phyloP scores from a whole-genome alignment of 2,888 invertebrate species.

The Sacculina carcini region DNA sequence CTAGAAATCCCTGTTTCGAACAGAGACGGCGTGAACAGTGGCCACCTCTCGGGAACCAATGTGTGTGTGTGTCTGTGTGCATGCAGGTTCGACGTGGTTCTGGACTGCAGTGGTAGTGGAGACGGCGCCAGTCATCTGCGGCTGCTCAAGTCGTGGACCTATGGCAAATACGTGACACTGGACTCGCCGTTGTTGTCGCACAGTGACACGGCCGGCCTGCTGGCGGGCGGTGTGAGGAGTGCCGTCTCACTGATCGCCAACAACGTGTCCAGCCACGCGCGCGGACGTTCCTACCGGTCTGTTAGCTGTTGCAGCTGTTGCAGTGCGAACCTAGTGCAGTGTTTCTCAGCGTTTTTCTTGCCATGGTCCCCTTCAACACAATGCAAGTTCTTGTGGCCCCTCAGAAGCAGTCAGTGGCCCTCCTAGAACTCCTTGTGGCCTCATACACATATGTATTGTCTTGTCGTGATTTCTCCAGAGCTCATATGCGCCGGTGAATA shows the following conservation, averaged over 20 bases:
- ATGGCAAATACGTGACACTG: slow-evolving; percentile 46
- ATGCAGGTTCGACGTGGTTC: slow-evolving; percentile 45
- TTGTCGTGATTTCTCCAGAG: too few relatives aligned
- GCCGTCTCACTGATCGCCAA: slow-evolving; percentile 26
- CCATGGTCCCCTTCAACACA: too few relatives aligned
- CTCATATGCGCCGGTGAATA: too few relatives aligned
- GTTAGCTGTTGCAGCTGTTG: too few relatives aligned
- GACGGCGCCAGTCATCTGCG: slow-evolving; percentile 20
- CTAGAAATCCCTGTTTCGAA: too few relatives aligned
- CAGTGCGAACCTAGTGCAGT: too few relatives aligned
- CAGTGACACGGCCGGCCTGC: slow-evolving; percentile 44
- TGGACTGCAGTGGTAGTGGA: slow-evolving; percentile 52
- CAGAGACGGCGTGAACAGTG: neutral
- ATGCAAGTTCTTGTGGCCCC: too few relatives aligned
- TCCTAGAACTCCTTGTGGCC: too few relatives aligned
- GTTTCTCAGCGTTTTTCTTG: too few relatives aligned
- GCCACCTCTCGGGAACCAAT: too few relatives aligned
- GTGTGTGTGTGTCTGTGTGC: neutral
- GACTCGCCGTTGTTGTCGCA: slow-evolving; percentile 52
- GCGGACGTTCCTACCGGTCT: neutral
- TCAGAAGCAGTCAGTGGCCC: too few relatives aligned
- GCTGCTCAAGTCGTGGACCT: slow-evolving; percentile 29
- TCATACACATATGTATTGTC: too few relatives aligned
- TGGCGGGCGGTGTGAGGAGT: slow-evolving; percentile 34
- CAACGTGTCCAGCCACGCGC: slow-evolving; percentile 22